Evolutionary conservation across 2,113 vertebrate species (phyloP), one percentile per base, ranked within the genome.

Genomic region (Numenius arquata): DNA sequence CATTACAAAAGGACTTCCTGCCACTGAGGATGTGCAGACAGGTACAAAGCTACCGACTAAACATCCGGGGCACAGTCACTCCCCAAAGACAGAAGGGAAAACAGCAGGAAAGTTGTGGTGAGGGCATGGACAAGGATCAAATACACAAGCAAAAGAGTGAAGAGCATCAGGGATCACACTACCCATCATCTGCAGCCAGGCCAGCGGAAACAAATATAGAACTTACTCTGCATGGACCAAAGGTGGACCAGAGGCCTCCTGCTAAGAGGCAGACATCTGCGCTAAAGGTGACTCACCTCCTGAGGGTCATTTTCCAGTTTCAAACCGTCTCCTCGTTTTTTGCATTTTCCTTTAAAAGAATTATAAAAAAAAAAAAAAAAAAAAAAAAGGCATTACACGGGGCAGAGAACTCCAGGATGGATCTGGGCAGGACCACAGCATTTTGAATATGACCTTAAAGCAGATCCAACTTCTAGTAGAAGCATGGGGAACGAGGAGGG

Each of bases 261-360:
- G 8, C 48, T 12, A 43, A 71, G 81, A 56, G 48, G 70, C 32
- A 75, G 66, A 65, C 32, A 85, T 41, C 43, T 30, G 47, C 27
- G 26, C 18, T 55, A 65, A 77, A 74, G 40, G 45, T 17, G 10
- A 95, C 97, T 98, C 96, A 99, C 99, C 99, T 99, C 99, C 97
- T 99, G 99, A 58, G 99, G 99, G 89, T 99, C 99, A 11, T 99
- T 99, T 93, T 99, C 99, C 97, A 99, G 98, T 96, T 99, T 99
- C 97, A 99, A 96, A 70, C 98, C 98, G 12, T 99, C 99, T 7
- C 99, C 98, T 55, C 99, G 98, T 85, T 98, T 99, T 97, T 99
- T 99, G 87, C 99, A 98, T 97, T 99, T 99, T 89, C 99, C 99
- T 99, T 91, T n/a, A 96, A 86, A 86, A 93, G 80, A 87, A 83